Conservation (phyloP, 2,888 invertebrate genomes). For the Drosophila melanocephala region DNA sequence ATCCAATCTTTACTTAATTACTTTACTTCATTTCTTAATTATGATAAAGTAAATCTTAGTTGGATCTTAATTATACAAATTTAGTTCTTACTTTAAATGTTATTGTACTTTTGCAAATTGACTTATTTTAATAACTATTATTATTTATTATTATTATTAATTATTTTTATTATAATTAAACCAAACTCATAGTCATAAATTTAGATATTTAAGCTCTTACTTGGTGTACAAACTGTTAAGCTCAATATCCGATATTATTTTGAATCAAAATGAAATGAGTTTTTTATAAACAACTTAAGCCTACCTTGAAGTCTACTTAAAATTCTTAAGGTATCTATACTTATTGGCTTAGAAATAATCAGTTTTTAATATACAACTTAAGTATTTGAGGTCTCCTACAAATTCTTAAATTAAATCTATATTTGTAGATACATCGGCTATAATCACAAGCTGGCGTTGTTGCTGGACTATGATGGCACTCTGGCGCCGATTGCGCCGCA, state of each 20-base stretch:
- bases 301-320: background rate
- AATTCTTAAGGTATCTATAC: background rate
- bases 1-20: background rate
- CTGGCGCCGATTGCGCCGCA: conserved; percentile 95
- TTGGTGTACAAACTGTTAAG: background rate
- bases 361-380: background rate
- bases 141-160: background rate
- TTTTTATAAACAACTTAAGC: background rate
- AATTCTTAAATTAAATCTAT: background rate
- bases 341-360: background rate
- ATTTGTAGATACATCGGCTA: conserved; percentile 91
- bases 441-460: conserved; percentile 92
- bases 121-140: background rate
- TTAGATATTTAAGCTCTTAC: too few relatives aligned
- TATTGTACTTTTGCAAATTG: background rate
- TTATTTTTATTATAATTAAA: too few relatives aligned
- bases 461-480: conserved; percentile 95
- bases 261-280: background rate
- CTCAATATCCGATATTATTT: background rate
- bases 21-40: background rate
- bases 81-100: background rate
- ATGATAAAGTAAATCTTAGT: background rate
- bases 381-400: background rate
- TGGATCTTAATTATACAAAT: background rate
- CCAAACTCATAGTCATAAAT: too few relatives aligned